These are phyloP conservation scores for Anhinga anhinga DNA, from an alignment of 2,113 vertebrate species.

Conservation along the genomic window DNA sequence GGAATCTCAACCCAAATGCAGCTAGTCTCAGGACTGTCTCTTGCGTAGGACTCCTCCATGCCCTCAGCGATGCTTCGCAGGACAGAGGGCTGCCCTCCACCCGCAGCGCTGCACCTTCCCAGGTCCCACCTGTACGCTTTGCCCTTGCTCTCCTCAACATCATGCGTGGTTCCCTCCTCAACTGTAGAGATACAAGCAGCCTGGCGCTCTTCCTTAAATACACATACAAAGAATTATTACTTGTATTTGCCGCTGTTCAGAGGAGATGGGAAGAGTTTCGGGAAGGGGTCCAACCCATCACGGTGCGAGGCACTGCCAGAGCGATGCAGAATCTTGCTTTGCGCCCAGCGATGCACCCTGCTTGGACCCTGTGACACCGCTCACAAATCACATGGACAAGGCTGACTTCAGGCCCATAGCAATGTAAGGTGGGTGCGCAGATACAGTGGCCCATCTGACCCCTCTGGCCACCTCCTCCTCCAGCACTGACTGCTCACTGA, in stretches of 20 bases:
- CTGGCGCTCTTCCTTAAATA: background rate
- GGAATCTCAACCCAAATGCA: background rate
- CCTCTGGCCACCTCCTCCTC: background rate
- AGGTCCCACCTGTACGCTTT: too few species aligned
- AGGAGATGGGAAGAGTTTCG: background rate
- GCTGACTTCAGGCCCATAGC: background rate
- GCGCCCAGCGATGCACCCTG: background rate
- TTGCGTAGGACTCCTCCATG: rapidly evolving
- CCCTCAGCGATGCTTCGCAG: background rate
- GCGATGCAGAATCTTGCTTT: rapidly evolving
- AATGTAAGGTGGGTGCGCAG: background rate
- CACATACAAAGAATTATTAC: background rate
- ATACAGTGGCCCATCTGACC: background rate
- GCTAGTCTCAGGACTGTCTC: background rate
- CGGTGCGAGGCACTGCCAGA: background rate
- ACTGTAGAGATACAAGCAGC: background rate
- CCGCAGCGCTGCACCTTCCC: background rate
- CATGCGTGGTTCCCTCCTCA: rapidly evolving
- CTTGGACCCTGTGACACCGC: background rate
- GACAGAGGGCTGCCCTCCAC: background rate
- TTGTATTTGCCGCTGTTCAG: background rate
- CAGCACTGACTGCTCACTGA: rapidly evolving
- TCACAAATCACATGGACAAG: rapidly evolving
- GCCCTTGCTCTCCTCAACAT: background rate
- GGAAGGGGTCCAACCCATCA: background rate